phyloP scores from a whole-genome alignment of 2,888 invertebrate species.

The Panzeria rudis region DNA sequence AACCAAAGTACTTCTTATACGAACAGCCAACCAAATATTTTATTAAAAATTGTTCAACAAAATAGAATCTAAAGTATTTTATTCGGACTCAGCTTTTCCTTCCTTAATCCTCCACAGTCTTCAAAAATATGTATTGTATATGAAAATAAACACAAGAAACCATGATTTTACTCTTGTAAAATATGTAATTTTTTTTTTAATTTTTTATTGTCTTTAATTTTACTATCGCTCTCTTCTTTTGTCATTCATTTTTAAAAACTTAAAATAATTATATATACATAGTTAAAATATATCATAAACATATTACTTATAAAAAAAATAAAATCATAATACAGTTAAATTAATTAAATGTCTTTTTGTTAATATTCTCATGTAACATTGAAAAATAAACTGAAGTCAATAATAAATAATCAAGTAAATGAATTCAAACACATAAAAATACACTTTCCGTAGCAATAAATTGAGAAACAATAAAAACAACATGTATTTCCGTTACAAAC shows the following conservation, averaged over 20 bases:
- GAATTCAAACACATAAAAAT: background rate
- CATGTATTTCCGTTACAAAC: constrained; percentile 14
- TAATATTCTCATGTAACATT: constrained; percentile 64
- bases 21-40: background rate
- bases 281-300: constrained; percentile 65
- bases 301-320: constrained; percentile 46
- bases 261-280: constrained; percentile 38
- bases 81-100: constrained; percentile 51
- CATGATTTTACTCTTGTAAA: background rate
- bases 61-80: constrained; percentile 52
- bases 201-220: background rate
- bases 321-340: constrained; percentile 49
- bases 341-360: constrained; percentile 67
- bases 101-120: constrained; percentile 28
- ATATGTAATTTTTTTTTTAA: constrained; percentile 1
- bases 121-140: constrained; percentile 11
- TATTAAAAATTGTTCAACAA: constrained; percentile 29
- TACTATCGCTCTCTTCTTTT: background rate
- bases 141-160: background rate
- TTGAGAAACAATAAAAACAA: constrained; percentile 37
- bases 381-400: constrained; percentile 29
- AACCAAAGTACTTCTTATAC: constrained; percentile 17
- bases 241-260: background rate
- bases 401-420: constrained; percentile 32
- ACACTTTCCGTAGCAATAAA: constrained; percentile 34